phyloP scores from a whole-genome alignment of 1,140 invertebrate genomes.

The Sitobion miscanthi region DNA sequence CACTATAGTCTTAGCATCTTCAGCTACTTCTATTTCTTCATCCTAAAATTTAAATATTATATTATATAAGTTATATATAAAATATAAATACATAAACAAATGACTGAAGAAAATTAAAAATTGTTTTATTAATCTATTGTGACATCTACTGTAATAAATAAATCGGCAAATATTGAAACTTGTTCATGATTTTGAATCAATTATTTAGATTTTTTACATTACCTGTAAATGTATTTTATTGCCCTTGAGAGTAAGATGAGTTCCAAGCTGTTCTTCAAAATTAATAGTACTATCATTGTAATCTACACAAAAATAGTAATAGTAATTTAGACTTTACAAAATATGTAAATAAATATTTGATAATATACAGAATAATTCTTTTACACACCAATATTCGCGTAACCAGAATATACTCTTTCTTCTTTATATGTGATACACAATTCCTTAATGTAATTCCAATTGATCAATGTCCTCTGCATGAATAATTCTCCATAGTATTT shows the following conservation, averaged over 20 bases:
- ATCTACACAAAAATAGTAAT: not conserved
- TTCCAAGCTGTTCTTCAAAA: constrained; percentile 55
- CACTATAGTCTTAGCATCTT: constrained; percentile 55
- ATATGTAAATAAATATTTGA: not conserved
- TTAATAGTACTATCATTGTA: constrained; percentile 49
- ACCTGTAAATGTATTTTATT: constrained; percentile 59
- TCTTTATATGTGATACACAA: constrained; percentile 66
- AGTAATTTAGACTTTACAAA: not conserved
- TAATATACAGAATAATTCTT: not conserved
- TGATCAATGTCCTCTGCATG: constrained; percentile 76
- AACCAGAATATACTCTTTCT: constrained; percentile 51
- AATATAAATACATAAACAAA: constrained; percentile 12
- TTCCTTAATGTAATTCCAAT: constrained; percentile 77
- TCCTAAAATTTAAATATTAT: constrained; percentile 45
- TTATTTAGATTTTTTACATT: constrained; percentile 10
- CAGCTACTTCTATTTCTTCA: constrained; percentile 54
- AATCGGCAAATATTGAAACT: not conserved
- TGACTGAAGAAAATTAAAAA: not conserved
- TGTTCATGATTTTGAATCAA: not conserved
- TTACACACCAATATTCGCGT: constrained; percentile 50
- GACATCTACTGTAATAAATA: not conserved
- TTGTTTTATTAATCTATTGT: not conserved
- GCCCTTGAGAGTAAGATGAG: constrained; percentile 55
- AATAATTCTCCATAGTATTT: constrained; percentile 76
- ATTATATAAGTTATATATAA: constrained; percentile 57